These are phyloP conservation scores for Acanthosepion lycidas DNA, from an alignment of 2,888 invertebrate species.

Conservation along the genomic window DNA sequence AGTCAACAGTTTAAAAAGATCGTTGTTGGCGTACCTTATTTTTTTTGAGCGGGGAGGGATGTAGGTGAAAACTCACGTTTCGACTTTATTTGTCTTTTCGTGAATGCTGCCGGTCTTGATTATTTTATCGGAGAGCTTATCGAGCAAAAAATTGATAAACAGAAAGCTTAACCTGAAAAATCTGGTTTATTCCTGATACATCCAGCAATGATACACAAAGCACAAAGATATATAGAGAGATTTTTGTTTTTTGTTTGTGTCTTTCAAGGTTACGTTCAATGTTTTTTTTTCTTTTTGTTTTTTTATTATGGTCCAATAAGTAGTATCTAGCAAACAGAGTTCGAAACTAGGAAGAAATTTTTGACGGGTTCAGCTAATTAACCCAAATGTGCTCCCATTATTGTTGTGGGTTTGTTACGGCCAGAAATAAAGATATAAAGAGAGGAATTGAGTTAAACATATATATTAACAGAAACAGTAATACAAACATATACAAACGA, in stretches of 20 bases:
- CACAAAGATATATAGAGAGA: too few relatives aligned
- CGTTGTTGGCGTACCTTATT: neutral
- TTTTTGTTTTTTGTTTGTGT: too few relatives aligned
- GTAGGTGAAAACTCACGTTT: neutral
- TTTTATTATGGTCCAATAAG: too few relatives aligned
- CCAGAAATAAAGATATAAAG: too few relatives aligned
- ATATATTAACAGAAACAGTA: too few relatives aligned
- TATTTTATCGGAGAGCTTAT: neutral
- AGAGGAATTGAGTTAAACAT: too few relatives aligned
- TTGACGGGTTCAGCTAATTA: too few relatives aligned
- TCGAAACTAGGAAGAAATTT: neutral
- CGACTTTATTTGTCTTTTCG: neutral
- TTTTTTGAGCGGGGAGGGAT: neutral
- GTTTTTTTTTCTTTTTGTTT: too few relatives aligned
- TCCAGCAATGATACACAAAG: neutral
- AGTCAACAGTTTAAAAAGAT: neutral
- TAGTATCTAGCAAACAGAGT: neutral
- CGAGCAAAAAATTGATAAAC: neutral
- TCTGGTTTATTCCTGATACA: neutral
- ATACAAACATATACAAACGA: too few relatives aligned
- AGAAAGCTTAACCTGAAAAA: neutral
- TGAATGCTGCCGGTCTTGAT: neutral
- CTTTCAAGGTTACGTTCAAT: too few relatives aligned
- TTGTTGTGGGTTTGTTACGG: too few relatives aligned
- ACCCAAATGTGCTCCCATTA: too few relatives aligned